A percentile compares a stretch with the other conserved stretches of the same genome.
Evolutionary conservation across 2,888 invertebrate species (phyloP).

Genomic region (Philaethria dido): DNA sequence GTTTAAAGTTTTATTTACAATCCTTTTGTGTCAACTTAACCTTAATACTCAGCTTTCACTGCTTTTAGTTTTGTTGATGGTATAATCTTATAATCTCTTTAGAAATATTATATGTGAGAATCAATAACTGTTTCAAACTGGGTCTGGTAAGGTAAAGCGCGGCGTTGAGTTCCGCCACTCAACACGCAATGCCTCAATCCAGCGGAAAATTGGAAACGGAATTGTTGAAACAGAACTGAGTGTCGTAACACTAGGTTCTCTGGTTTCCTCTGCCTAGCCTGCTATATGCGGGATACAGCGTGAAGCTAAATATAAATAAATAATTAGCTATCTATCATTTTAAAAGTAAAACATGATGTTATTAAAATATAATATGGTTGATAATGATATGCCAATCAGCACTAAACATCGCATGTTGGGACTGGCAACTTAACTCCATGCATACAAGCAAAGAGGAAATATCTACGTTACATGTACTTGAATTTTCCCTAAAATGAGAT

Average conservation of each 20-base stretch:
- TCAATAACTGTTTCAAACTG: neutral
- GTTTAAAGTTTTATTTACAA: conserved; percentile 23
- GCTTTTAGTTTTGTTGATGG: conserved; percentile 14
- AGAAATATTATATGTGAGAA: conserved; percentile 1
- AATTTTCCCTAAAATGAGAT: neutral
- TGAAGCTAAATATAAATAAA: too few relatives aligned
- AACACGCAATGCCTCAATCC: too few relatives aligned
- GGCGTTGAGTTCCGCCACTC: too few relatives aligned
- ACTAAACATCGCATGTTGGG: neutral
- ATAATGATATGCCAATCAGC: neutral
- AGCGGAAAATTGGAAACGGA: too few relatives aligned
- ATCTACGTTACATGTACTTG: neutral
- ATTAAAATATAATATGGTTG: neutral
- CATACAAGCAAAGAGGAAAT: neutral
- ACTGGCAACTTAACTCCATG: neutral
- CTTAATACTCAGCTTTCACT: conserved; percentile 33
- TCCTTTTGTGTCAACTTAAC: conserved; percentile 38
- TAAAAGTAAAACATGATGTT: neutral
- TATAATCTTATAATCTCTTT: conserved; percentile 17
- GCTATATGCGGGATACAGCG: too few relatives aligned
- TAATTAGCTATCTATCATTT: too few relatives aligned
- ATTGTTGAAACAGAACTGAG: too few relatives aligned
- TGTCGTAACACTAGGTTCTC: too few relatives aligned
- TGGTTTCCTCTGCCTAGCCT: too few relatives aligned
- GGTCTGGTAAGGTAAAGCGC: too few relatives aligned